A percentile compares a stretch with the other conserved stretches of the same genome.
Conservation (phyloP, 2,888 invertebrate genomes). For the Hydraecia micacea region DNA sequence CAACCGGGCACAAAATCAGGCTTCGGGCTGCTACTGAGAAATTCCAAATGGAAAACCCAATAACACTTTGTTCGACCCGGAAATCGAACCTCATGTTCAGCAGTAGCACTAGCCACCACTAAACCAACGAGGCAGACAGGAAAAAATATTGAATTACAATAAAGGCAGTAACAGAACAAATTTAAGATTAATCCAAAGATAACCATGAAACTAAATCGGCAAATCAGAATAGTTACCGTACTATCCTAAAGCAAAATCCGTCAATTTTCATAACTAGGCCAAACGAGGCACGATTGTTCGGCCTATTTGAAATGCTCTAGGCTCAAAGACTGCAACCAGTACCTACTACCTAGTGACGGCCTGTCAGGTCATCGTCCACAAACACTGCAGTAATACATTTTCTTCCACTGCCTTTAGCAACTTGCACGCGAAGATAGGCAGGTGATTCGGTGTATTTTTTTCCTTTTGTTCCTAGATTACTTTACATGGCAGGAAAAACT, state of each 20-base stretch:
- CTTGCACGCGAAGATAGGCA: slow-evolving; percentile 64
- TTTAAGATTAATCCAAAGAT: background rate
- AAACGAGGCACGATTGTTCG: slow-evolving; percentile 36
- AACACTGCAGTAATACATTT: slow-evolving; percentile 67
- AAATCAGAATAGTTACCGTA: background rate
- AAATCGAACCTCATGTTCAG: background rate
- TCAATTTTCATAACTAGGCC: slow-evolving; percentile 14
- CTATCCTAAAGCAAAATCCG: background rate
- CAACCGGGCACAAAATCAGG: no score
- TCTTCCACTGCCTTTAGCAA: slow-evolving; percentile 47
- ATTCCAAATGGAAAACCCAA: no score
- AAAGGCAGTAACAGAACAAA: background rate
- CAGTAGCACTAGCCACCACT: background rate
- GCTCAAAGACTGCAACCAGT: slow-evolving; percentile 47
- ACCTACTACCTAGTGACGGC: slow-evolving; percentile 46
- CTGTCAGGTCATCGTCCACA: slow-evolving; percentile 59
- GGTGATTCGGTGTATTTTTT: slow-evolving; percentile 52
- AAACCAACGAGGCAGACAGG: background rate
- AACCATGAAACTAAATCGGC: background rate
- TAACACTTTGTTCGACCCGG: background rate
- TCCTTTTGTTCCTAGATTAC: slow-evolving; percentile 46
- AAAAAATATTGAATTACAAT: background rate
- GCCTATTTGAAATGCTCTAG: slow-evolving; percentile 17
- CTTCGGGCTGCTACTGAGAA: no score
- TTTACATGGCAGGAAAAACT: slow-evolving; percentile 39